Evolutionary conservation across 2,797 vertebrate genomes (phyloP).

Genomic region (Octomys mimax): DNA sequence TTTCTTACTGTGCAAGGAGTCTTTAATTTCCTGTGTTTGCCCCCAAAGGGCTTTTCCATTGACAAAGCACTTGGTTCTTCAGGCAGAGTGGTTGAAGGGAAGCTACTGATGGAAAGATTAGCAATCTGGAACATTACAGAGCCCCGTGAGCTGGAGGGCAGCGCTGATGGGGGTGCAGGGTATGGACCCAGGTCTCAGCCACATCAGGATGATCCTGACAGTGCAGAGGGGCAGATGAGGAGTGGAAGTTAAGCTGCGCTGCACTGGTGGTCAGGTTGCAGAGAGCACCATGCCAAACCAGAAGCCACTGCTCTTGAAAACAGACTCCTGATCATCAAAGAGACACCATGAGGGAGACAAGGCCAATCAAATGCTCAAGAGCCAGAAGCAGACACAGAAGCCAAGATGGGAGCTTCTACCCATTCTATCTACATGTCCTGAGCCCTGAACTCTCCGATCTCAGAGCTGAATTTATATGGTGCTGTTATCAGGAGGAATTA

Average conservation of each 20-base stretch:
- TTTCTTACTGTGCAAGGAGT: constrained; percentile 59
- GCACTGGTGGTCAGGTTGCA: background rate
- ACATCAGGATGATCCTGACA: rapidly evolving
- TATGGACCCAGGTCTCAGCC: background rate
- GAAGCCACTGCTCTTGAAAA: background rate
- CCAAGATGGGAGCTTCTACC: background rate
- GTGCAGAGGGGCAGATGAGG: background rate
- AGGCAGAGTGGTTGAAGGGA: constrained; percentile 65
- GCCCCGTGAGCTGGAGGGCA: background rate
- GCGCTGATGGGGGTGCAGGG: background rate
- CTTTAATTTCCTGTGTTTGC: constrained; percentile 84
- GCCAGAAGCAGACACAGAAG: background rate
- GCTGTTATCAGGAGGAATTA: background rate
- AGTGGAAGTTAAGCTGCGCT: background rate
- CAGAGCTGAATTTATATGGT: background rate
- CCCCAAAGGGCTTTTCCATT: constrained; percentile 82
- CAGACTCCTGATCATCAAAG: constrained; percentile 16
- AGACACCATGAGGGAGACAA: background rate
- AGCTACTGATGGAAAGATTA: constrained; percentile 73
- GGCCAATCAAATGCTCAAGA: background rate
- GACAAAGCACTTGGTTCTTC: constrained; percentile 80
- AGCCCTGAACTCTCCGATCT: background rate
- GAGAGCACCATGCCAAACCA: background rate
- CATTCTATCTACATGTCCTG: background rate
- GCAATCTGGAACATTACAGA: background rate